Base-by-base conservation (phyloP, 1,140 invertebrate genomes). In the Ylistrum balloti region DNA sequence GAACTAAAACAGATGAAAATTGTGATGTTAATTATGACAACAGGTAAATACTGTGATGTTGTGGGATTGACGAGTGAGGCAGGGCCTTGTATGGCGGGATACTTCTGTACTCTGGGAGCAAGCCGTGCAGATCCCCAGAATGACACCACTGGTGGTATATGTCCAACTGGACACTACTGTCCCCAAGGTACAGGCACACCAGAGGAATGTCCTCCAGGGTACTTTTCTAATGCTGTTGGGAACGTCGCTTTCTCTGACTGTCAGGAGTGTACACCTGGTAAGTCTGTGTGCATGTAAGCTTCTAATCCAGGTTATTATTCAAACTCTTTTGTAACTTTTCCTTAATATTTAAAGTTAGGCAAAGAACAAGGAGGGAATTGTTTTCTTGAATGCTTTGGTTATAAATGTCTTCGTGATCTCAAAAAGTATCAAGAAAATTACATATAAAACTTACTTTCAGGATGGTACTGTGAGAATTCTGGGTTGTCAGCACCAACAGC, bases 31-130 rank as follows among this genome's bases (percentile, higher is more conserved):
- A 45, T 45, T 45, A 45, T 45, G 56, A 74, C 93, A 48, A 13
- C 88, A 95, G 95, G 95, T n/a, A 91, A 93, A 86, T 96, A 95
- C 89, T 96, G 95, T 91, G 93, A 93, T 17, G 86, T 87, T 85
- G 85, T 88, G 89, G 94, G 94, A 11, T 93, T 96, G 13, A 86
- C 91, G 34, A 93, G 91, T 56, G 95, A 93, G 17, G 93, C 94
- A 15, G 95, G 93, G 9, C 88, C 92, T 33, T 96, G 95, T 93
- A 88, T 88, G 41, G 92, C 94, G 33, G 95, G 95, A 9, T 95
- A 93, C 90, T 96, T 93, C 91, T 96, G 95, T 88, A 95, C 94
- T 28, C 86, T 91, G 15, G 92, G 90, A 1, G 94, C 95, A 1
- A 88, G 90, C 15, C 90, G 91, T 35, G 91, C 94, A 7, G 92